Percentiles rank a stretch among this genome's conserved stretches.
phyloP scores from a whole-genome alignment of 2,797 vertebrate species.

The Acanthurus tractus region DNA sequence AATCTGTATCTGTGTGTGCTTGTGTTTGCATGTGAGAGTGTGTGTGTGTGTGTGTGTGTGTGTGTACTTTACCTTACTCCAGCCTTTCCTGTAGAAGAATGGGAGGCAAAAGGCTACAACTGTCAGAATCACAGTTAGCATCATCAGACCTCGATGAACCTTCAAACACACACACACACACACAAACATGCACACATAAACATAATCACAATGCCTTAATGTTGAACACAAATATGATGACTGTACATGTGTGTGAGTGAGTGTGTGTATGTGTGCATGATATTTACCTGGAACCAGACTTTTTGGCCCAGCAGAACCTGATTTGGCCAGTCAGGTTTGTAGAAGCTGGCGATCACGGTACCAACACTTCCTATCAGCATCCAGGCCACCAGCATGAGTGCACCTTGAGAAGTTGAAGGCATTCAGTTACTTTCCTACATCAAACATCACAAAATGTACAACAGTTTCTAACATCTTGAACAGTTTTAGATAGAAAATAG shows the following conservation, averaged over 20 bases:
- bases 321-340: slow-evolving; percentile 55
- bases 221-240: neutral
- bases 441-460: neutral
- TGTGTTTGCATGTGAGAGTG: neutral
- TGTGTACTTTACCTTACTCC: slow-evolving; percentile 51
- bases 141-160: slow-evolving; percentile 63
- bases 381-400: slow-evolving; percentile 63
- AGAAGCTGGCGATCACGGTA: slow-evolving; percentile 60
- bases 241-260: neutral
- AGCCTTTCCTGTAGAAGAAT: slow-evolving; percentile 59
- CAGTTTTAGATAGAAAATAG: neutral
- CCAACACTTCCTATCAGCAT: slow-evolving; percentile 68
- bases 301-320: slow-evolving; percentile 53
- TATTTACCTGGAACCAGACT: slow-evolving; percentile 63
- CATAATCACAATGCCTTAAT: neutral
- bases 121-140: slow-evolving; percentile 53
- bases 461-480: neutral
- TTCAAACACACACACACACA: slow-evolving; percentile 32
- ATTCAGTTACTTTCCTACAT: neutral
- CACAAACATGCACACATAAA: slow-evolving; percentile 18
- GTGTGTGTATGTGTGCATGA: neutral
- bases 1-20: neutral
- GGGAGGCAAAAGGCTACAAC: slow-evolving; percentile 51
- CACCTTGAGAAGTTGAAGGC: slow-evolving; percentile 21
- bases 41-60: neutral